phyloP scores from a whole-genome alignment of 2,888 invertebrate genomes.

The Conomelus anceps region DNA sequence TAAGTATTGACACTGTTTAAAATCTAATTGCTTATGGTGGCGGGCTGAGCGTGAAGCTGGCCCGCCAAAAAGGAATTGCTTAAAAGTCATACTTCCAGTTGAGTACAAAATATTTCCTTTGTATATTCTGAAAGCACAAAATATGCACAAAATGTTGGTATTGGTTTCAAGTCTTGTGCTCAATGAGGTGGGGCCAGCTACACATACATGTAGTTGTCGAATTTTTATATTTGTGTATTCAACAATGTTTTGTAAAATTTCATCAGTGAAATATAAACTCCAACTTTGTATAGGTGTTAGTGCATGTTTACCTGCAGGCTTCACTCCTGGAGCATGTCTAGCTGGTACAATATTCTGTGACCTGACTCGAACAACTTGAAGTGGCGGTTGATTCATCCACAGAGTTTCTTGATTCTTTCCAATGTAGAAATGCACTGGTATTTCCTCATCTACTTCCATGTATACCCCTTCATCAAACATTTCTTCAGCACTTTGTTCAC shows the following conservation, averaged over 20 bases:
- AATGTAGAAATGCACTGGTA: neutral
- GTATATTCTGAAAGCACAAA: no score
- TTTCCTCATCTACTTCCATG: neutral
- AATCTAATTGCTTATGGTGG: no score
- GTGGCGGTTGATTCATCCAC: neutral
- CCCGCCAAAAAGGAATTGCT: no score
- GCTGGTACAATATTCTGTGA: neutral
- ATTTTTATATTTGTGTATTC: neutral
- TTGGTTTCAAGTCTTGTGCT: no score
- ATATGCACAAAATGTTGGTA: no score
- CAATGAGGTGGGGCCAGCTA: no score
- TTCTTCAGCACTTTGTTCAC: constrained; percentile 2
- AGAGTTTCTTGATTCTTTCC: neutral
- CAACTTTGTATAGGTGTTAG: neutral
- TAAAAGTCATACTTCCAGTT: no score
- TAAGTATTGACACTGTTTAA: no score
- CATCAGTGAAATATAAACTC: neutral
- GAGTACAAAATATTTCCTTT: no score
- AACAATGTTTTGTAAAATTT: neutral
- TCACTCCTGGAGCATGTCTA: neutral
- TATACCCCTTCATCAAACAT: no score
- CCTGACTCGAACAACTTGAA: neutral
- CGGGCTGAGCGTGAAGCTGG: no score
- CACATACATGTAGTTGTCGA: no score
- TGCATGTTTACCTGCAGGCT: neutral